phyloP scores from a whole-genome alignment of 1,140 invertebrate genomes.

The Aphelinus atriplicis region DNA sequence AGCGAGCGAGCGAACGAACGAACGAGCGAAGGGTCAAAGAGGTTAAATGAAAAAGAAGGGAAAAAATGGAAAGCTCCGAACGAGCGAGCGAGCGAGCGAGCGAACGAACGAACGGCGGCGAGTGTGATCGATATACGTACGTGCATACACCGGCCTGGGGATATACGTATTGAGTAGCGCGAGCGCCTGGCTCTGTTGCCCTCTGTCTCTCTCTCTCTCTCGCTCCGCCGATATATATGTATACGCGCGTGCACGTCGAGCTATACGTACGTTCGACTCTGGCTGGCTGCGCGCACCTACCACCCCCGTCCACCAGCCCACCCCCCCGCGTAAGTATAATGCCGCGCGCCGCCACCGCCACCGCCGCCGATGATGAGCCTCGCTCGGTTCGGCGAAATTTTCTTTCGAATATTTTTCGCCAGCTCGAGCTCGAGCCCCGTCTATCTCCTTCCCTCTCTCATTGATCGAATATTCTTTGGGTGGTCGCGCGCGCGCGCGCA shows the following conservation, averaged over 20 bases:
- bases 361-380: not conserved
- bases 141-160: constrained; percentile 8
- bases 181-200: too few species aligned
- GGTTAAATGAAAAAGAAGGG: constrained; percentile 39
- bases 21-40: constrained; percentile 38
- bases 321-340: constrained; percentile 15
- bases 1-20: constrained; percentile 35
- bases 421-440: not conserved
- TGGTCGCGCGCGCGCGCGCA: too few species aligned
- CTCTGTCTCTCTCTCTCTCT: too few species aligned
- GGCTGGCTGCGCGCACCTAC: too few species aligned
- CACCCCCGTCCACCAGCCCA: not conserved
- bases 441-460: not conserved
- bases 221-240: not conserved
- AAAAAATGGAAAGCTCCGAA: constrained; percentile 44
- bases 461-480: constrained; percentile 10
- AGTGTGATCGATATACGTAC: constrained; percentile 47
- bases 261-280: not conserved
- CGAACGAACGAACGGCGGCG: constrained; percentile 31
- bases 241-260: not conserved
- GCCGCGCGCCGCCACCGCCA: not conserved
- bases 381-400: not conserved
- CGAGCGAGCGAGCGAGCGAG: constrained; percentile 1
- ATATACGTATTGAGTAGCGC: not conserved
- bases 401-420: constrained; percentile 21